These are phyloP conservation scores for Grantiella picta DNA, from an alignment of 2,113 vertebrate species.

Conservation along the genomic window DNA sequence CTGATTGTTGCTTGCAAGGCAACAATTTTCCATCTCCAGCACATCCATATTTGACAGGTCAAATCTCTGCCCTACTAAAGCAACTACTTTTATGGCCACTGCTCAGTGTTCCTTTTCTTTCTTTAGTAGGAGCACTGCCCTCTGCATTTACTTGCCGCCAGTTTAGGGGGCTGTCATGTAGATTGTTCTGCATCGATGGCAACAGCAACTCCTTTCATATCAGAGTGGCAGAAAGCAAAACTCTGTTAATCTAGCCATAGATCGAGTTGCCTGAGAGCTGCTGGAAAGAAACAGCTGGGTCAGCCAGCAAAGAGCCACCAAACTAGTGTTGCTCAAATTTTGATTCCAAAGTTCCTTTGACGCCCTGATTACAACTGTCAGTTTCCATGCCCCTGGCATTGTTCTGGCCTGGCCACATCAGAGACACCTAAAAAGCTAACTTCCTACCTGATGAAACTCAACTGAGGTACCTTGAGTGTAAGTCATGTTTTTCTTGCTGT, in stretches of 20 bases:
- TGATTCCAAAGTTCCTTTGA: neutral
- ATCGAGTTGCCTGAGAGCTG: neutral
- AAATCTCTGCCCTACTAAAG: neutral
- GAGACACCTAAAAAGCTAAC: neutral
- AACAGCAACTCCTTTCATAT: neutral
- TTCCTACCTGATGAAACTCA: neutral
- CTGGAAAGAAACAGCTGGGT: neutral
- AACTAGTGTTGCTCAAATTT: neutral
- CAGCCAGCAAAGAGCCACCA: neutral
- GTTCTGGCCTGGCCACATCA: neutral
- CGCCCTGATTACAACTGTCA: neutral
- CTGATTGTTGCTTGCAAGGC: neutral
- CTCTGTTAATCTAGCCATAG: neutral
- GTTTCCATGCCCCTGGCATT: neutral
- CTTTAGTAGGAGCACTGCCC: neutral
- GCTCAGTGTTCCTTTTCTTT: neutral
- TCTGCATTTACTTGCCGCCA: neutral
- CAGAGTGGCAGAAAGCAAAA: slow-evolving; percentile 26
- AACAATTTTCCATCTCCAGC: neutral
- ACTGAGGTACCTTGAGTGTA: neutral
- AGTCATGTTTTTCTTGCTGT: neutral
- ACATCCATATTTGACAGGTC: neutral
- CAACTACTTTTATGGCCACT: neutral
- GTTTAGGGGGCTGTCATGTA: slow-evolving; percentile 24
- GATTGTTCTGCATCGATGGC: slow-evolving; percentile 31